Percentiles rank a stretch among this genome's conserved stretches.
Conservation (phyloP, 1,140 invertebrate species). For the Ceratina calcarata region DNA sequence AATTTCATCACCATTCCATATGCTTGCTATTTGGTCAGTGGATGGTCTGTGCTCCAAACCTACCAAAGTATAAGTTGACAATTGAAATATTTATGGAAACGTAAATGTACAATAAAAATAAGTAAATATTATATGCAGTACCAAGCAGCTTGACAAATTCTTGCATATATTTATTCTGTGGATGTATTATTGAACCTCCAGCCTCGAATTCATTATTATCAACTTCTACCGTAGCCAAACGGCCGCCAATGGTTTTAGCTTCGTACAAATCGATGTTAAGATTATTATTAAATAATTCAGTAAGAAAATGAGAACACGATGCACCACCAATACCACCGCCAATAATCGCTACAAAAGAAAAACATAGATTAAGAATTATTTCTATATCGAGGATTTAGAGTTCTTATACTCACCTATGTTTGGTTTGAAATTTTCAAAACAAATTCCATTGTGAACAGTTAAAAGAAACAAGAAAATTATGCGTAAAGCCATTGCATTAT, state of each 20-base stretch:
- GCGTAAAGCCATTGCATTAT: no score
- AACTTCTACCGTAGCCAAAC: conserved; percentile 81
- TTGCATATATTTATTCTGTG: conserved; percentile 83
- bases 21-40: conserved; percentile 67
- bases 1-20: conserved; percentile 82
- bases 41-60: conserved; percentile 71
- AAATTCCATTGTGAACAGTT: conserved; percentile 19
- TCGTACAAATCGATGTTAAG: conserved; percentile 82
- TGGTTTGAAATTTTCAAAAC: conserved; percentile 44
- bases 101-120: not conserved
- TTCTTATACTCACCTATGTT: conserved; percentile 54
- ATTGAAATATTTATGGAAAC: not conserved
- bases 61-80: conserved; percentile 43
- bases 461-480: conserved; percentile 19
- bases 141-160: conserved; percentile 82
- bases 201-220: conserved; percentile 81
- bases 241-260: conserved; percentile 81
- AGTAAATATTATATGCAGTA: conserved; percentile 63
- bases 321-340: conserved; percentile 85
- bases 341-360: conserved; percentile 80
- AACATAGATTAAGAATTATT: conserved; percentile 6
- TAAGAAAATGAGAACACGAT: conserved; percentile 82
- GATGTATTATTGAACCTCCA: conserved; percentile 84
- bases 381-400: no score
- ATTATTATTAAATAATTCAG: conserved; percentile 80